Evolutionary conservation across 1,140 invertebrate species (phyloP), one percentile per base, ranked within the genome.

Genomic region (Caerostris extrusa): DNA sequence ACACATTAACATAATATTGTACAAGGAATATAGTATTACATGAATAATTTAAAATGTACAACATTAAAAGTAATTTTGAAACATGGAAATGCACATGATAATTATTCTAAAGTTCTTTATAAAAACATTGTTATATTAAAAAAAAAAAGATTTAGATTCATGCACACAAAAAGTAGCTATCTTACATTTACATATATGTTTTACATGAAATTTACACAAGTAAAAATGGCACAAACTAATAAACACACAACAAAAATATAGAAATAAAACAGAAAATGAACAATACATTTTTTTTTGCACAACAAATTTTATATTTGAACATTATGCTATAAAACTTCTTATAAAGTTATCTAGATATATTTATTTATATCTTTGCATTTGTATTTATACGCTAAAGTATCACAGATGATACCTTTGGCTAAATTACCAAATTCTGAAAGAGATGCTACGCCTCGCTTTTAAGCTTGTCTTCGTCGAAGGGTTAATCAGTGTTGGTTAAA

Each of bases 321-420:
- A 85, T 64, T 92, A 71, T 55, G 7, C 91, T 93, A 93, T 93
- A 93, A 93, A 93, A 93, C 56, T 87, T 93, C 34, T 71, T 93
- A 93, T 93, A 93, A 92, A 93, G 91, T 87, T 87, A 93, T 93
- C 91, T 93, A 93, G 61, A 93, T 93, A 87, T 93, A 87, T 87
- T 34, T 85, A 92, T 92, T 58, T 93, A 92, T 92, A 77, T 93
- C 71, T 91, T 56, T 53, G 60, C 83, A 91, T 93, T 86, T 83
- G 53, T 93, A 87, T 93, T 57, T 57, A 77, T 93, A 77, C 83
- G 93, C 87, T 93, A 93, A 93, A 93, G 93, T 93, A 93, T 93
- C 93, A 93, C 93, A 93, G 93, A 58, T 89, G 93, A 93, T 93
- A 93, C 93, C 85, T 93, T 93, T 93, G 93, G 93, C 93, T 93